A percentile compares a stretch with the other conserved stretches of the same genome.
Evolutionary conservation across 1,140 invertebrate species (phyloP).

Genomic region (Drosophila persimilis): DNA sequence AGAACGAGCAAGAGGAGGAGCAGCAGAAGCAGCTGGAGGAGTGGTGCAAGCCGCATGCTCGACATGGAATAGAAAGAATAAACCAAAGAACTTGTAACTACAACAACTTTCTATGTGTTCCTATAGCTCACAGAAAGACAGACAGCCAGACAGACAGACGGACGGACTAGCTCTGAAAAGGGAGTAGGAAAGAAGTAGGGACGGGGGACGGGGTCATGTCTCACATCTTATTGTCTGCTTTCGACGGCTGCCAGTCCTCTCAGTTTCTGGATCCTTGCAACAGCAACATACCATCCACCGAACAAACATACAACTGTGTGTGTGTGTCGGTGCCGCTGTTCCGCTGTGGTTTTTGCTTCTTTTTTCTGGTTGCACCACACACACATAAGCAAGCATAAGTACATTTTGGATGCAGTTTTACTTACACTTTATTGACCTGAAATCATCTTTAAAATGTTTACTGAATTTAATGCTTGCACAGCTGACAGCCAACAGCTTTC

Average conservation of each 20-base stretch:
- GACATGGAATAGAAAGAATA: constrained; percentile 58
- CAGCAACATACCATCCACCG: constrained; percentile 45
- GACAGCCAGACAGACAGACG: neutral
- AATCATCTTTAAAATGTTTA: constrained; percentile 21
- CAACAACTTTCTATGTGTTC: constrained; percentile 23
- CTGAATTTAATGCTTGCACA: constrained; percentile 11
- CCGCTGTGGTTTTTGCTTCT: constrained; percentile 28
- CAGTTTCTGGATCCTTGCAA: constrained; percentile 29
- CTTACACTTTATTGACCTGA: constrained; percentile 46
- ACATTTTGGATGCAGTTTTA: constrained; percentile 27
- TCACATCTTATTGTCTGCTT: constrained; percentile 62
- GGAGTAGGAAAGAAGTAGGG: neutral
- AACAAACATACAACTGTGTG: constrained; percentile 41
- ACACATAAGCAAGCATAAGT: neutral
- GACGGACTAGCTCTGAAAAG: neutral
- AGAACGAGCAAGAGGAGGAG: neutral
- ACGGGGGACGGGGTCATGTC: neutral
- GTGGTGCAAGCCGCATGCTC: constrained; percentile 56
- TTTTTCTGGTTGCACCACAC: constrained; percentile 3
- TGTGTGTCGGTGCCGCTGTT: constrained; percentile 20
- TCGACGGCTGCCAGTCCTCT: constrained; percentile 36
- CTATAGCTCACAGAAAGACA: neutral
- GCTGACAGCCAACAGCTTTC: constrained; percentile 3
- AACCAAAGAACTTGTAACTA: constrained; percentile 61
- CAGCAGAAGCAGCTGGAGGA: neutral